Conservation (phyloP, 2,797 vertebrate species). For the Gastrophryne carolinensis region DNA sequence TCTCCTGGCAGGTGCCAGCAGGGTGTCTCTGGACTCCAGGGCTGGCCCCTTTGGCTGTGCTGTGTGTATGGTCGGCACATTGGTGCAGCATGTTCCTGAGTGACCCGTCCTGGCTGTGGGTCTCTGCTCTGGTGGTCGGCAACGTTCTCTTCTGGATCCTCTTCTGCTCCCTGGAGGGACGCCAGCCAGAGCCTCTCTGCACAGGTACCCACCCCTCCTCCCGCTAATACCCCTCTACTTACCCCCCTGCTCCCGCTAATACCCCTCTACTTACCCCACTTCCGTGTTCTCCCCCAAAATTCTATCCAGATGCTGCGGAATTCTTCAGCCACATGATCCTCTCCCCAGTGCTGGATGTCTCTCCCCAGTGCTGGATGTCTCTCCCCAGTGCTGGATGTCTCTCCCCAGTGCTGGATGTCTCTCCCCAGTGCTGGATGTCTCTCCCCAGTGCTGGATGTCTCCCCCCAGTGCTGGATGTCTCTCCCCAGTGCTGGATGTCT, state of each 20-base stretch:
- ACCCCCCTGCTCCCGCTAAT: neutral
- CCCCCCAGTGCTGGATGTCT: too few relatives aligned
- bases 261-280: neutral
- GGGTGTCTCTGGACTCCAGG: neutral
- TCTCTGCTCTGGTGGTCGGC: neutral
- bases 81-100: neutral
- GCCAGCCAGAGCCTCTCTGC: neutral
- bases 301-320: too few relatives aligned
- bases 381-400: too few relatives aligned
- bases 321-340: neutral
- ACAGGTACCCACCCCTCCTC: neutral
- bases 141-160: constrained; percentile 14
- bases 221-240: neutral
- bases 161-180: neutral
- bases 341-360: neutral
- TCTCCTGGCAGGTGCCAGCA: neutral
- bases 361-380: neutral
- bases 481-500: too few relatives aligned
- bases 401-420: too few relatives aligned
- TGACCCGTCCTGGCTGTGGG: constrained; percentile 29
- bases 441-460: too few relatives aligned
- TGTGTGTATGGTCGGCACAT: neutral
- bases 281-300: too few relatives aligned
- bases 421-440: too few relatives aligned
- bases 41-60: neutral